These are phyloP conservation scores for Pantherophis guttatus DNA, from an alignment of 2,113 vertebrate species.

Conservation along the genomic window DNA sequence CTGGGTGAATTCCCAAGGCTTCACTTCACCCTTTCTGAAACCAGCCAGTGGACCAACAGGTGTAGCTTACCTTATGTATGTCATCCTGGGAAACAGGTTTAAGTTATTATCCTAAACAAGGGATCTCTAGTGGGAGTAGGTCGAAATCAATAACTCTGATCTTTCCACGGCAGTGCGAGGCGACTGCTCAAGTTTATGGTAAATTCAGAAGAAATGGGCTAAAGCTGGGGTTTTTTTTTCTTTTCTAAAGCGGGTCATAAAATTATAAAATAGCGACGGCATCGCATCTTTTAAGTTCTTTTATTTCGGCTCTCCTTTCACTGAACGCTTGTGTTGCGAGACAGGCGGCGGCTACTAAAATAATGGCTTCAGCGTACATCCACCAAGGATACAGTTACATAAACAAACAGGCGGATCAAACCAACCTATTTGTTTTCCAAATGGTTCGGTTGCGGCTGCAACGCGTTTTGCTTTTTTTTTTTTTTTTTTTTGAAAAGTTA, in stretches of 20 bases:
- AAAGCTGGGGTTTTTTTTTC: background rate
- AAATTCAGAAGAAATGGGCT: background rate
- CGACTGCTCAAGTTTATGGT: background rate
- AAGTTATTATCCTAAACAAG: background rate
- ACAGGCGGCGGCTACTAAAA: background rate
- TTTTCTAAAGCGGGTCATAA: background rate
- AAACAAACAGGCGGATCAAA: background rate
- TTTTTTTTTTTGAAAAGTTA: background rate
- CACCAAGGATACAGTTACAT: no score
- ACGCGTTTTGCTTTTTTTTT: background rate
- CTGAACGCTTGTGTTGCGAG: background rate
- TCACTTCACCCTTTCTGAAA: background rate
- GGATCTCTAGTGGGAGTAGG: background rate
- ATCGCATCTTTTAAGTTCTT: background rate
- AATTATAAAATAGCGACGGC: background rate
- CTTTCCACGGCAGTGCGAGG: background rate
- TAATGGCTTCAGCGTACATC: background rate
- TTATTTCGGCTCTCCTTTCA: background rate
- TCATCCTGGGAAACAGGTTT: background rate
- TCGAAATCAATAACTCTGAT: background rate
- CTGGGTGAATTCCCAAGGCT: background rate
- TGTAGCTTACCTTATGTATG: background rate
- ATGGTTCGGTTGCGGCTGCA: background rate
- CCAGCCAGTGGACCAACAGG: background rate
- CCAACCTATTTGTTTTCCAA: background rate